Evolutionary conservation across 2,888 invertebrate genomes (phyloP).

Genomic region (Hydropsyche betteni): DNA sequence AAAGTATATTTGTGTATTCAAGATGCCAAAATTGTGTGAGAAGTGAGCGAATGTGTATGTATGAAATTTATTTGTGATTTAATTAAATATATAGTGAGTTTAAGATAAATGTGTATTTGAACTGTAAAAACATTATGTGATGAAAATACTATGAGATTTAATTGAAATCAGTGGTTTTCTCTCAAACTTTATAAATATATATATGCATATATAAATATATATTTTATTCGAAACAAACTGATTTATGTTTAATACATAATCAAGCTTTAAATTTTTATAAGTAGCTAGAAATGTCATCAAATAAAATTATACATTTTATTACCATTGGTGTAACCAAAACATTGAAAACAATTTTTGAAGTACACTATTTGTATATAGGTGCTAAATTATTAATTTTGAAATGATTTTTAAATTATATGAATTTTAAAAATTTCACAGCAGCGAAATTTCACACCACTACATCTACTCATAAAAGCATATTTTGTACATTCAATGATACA

Average conservation of each 20-base stretch:
- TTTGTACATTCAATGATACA: no score
- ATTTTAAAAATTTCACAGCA: no score
- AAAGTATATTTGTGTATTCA: conserved; percentile 73
- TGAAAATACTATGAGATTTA: conserved; percentile 46
- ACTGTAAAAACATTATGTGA: conserved; percentile 48
- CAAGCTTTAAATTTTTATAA: conserved; percentile 31
- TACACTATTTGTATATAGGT: conserved; percentile 2
- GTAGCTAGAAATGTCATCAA: conserved; percentile 19
- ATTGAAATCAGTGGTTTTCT: conserved; percentile 49
- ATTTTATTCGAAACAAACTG: not conserved
- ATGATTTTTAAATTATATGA: not conserved
- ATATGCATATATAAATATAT: no score
- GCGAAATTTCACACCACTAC: no score
- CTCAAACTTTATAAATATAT: not conserved
- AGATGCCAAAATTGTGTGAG: conserved; percentile 65
- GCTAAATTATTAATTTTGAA: not conserved
- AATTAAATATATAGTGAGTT: conserved; percentile 51
- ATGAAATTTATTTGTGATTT: conserved; percentile 50
- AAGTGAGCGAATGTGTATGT: conserved; percentile 49
- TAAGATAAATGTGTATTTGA: conserved; percentile 49
- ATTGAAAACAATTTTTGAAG: conserved; percentile 6
- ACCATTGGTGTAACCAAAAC: not conserved
- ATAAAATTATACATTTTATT: no score
- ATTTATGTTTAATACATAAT: conserved; percentile 13
- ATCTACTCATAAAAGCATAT: no score